phyloP scores from a whole-genome alignment of 1,140 invertebrate species.

The Wiebesia pumilae region DNA sequence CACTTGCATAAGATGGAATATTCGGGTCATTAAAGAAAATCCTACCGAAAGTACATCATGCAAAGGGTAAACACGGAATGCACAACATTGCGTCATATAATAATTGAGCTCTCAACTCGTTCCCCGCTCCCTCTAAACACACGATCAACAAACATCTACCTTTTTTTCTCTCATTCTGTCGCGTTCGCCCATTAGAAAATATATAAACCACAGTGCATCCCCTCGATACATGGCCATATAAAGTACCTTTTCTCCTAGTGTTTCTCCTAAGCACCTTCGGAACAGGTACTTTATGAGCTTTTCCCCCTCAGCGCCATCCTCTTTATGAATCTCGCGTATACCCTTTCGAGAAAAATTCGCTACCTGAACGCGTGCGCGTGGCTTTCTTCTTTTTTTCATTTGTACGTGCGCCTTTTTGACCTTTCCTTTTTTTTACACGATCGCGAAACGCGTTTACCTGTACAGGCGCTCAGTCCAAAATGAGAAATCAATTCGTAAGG shows the following conservation, averaged over 20 bases:
- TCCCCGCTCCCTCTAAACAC: constrained; percentile 21
- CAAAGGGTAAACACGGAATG: background rate
- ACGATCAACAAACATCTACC: constrained; percentile 12
- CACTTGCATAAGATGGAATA: constrained; percentile 9
- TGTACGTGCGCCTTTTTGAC: constrained; percentile 16
- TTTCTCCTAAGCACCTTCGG: constrained; percentile 7
- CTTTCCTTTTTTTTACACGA: constrained; percentile 30
- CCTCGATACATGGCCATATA: background rate
- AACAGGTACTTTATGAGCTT: constrained; percentile 39
- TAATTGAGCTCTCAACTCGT: constrained; percentile 19
- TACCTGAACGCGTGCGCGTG: constrained; percentile 44
- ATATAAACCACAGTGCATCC: constrained; percentile 10
- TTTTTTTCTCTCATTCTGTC: background rate
- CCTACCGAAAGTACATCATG: background rate
- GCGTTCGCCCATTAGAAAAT: constrained; percentile 29
- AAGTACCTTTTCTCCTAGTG: background rate
- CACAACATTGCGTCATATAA: constrained; percentile 18
- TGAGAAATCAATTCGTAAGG: constrained; percentile 33
- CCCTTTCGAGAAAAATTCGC: constrained; percentile 43
- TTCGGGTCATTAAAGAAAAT: constrained; percentile 3
- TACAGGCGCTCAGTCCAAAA: background rate
- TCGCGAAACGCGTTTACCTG: background rate
- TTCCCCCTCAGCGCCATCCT: constrained; percentile 13
- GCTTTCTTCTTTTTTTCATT: constrained; percentile 1
- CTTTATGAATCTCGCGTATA: constrained; percentile 28